Evolutionary conservation across 2,888 invertebrate genomes (phyloP).

Genomic region (Parnassius mnemosyne): DNA sequence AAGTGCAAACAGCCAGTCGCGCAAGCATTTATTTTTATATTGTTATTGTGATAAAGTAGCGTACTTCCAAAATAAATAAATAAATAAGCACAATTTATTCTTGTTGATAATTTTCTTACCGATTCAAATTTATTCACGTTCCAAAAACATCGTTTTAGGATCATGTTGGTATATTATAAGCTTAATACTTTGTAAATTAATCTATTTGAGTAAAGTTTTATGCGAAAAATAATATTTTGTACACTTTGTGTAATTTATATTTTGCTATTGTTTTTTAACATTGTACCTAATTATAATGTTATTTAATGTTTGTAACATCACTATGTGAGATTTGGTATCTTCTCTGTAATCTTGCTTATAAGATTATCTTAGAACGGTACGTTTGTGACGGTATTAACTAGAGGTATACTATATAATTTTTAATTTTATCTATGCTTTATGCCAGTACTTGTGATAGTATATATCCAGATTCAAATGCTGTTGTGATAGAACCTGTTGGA

Average conservation of each 20-base stretch:
- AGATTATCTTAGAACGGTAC: conserved; percentile 74
- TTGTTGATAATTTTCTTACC: conserved; percentile 14
- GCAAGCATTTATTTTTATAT: conserved; percentile 79
- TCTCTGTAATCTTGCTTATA: conserved; percentile 68
- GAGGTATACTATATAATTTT: conserved; percentile 1
- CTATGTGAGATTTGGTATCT: conserved; percentile 54
- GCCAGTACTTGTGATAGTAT: conserved; percentile 47
- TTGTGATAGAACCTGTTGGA: too few relatives aligned
- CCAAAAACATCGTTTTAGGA: background rate
- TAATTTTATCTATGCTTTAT: conserved; percentile 14
- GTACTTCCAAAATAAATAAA: conserved; percentile 35
- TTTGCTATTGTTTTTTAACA: conserved; percentile 23
- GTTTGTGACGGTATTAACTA: conserved; percentile 35
- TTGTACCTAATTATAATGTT: conserved; percentile 8
- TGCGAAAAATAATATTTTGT: background rate
- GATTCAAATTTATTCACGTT: background rate
- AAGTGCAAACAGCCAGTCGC: conserved; percentile 59
- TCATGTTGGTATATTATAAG: background rate
- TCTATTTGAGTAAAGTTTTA: conserved; percentile 5
- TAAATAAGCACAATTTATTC: conserved; percentile 21
- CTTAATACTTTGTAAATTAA: conserved; percentile 4
- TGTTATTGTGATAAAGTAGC: conserved; percentile 49
- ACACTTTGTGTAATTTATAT: conserved; percentile 13
- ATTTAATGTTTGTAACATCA: conserved; percentile 14
- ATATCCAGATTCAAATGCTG: conserved; percentile 41